phyloP scores from a whole-genome alignment of 2,797 vertebrate genomes.

The Poeciliopsis paucimaculata region DNA sequence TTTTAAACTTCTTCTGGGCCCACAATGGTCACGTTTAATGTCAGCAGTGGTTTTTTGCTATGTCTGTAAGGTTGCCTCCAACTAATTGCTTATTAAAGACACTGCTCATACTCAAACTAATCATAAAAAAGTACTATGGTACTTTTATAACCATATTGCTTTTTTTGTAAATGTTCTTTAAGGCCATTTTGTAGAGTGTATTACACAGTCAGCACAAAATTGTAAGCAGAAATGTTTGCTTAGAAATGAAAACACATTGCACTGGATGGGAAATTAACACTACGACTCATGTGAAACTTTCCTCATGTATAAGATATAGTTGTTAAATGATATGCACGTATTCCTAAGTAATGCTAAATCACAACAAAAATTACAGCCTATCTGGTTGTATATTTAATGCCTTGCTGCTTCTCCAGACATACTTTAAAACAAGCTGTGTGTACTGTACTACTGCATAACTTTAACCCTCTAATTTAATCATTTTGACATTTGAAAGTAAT shows the following conservation, averaged over 20 bases:
- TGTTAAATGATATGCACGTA: background rate
- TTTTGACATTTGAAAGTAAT: constrained; percentile 50
- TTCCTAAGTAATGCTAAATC: background rate
- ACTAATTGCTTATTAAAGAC: too few species aligned
- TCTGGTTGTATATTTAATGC: background rate
- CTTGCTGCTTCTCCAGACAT: background rate
- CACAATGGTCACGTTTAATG: background rate
- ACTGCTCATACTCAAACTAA: too few species aligned
- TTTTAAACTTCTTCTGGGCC: background rate
- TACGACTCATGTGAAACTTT: constrained; percentile 29
- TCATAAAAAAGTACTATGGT: too few species aligned
- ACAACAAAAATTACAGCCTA: background rate
- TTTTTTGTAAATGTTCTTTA: background rate
- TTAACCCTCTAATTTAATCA: constrained; percentile 34
- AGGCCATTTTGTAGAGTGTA: background rate
- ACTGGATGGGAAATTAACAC: constrained; percentile 21
- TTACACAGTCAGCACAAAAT: constrained; percentile 19
- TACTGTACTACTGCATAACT: background rate
- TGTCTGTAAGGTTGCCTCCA: too few species aligned
- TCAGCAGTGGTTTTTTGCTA: too few species aligned
- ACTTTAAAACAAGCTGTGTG: background rate
- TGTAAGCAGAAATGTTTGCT: constrained; percentile 32
- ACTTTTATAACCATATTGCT: background rate
- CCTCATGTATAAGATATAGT: constrained; percentile 14
- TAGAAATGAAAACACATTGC: constrained; percentile 23